Percentiles rank a stretch among this genome's conserved stretches.
Evolutionary conservation across 2,888 invertebrate species (phyloP).

Genomic region (Tenthredo amoena): DNA sequence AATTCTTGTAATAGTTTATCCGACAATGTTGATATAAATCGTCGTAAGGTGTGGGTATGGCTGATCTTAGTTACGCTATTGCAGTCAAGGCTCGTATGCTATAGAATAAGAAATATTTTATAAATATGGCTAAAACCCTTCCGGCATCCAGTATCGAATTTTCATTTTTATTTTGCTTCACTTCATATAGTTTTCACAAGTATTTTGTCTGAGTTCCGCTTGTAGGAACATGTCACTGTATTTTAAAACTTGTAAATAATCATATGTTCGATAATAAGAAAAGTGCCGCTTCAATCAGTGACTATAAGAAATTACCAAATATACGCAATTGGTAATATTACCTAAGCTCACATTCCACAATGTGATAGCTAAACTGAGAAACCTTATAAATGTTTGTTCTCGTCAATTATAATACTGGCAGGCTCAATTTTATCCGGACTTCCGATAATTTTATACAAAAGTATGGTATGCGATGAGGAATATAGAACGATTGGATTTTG

Average conservation of each 20-base stretch:
- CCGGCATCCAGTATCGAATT: background rate
- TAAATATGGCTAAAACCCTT: background rate
- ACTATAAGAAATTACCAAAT: constrained; percentile 3
- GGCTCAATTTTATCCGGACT: constrained; percentile 26
- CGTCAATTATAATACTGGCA: constrained; percentile 23
- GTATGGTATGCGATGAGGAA: background rate
- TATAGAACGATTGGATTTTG: constrained; percentile 6
- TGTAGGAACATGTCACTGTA: background rate
- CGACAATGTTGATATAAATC: background rate
- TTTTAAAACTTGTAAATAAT: constrained; percentile 38
- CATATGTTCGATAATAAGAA: constrained; percentile 32
- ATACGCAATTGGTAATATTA: background rate
- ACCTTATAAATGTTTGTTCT: constrained; percentile 31
- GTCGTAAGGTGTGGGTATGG: background rate
- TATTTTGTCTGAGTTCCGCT: background rate
- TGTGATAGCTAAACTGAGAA: background rate
- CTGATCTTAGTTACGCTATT: background rate
- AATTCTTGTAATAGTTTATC: background rate
- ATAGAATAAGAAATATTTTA: background rate
- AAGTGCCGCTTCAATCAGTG: constrained; percentile 26
- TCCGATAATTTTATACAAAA: constrained; percentile 23
- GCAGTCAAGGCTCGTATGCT: background rate
- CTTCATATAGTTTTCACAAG: background rate
- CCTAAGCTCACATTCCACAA: constrained; percentile 28
- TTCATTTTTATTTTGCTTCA: background rate